Conservation (phyloP, 2,888 invertebrate genomes). For the Venusia cambrica region DNA sequence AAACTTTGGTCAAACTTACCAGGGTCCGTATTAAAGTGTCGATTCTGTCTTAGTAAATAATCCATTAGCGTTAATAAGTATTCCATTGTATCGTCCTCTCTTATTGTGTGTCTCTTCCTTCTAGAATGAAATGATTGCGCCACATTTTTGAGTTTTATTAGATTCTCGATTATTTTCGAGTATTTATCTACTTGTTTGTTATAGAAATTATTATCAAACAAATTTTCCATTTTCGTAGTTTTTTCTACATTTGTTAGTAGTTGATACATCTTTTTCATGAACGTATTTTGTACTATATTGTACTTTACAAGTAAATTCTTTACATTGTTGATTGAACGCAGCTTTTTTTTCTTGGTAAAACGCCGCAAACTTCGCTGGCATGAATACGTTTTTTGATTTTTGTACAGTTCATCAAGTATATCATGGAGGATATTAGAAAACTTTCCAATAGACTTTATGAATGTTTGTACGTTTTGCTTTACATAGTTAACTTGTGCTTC, state of each 20-base stretch:
- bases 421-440: slow-evolving; percentile 54
- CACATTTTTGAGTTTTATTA: slow-evolving; percentile 52
- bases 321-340: slow-evolving; percentile 36
- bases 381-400: slow-evolving; percentile 24
- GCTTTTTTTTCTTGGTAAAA: slow-evolving; percentile 17
- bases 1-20: no score
- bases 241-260: slow-evolving; percentile 40
- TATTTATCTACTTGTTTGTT: slow-evolving; percentile 39
- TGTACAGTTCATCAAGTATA: slow-evolving; percentile 44
- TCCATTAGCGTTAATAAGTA: slow-evolving; percentile 64
- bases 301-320: slow-evolving; percentile 47
- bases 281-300: slow-evolving; percentile 54
- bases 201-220: slow-evolving; percentile 17
- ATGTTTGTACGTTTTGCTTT: slow-evolving; percentile 49
- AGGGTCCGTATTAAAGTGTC: slow-evolving; percentile 42
- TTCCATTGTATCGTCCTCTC: slow-evolving; percentile 51
- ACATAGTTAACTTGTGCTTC: slow-evolving; percentile 48
- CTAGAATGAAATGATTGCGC: slow-evolving; percentile 44
- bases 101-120: slow-evolving; percentile 42
- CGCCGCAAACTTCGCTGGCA: slow-evolving; percentile 10
- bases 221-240: slow-evolving; percentile 19
- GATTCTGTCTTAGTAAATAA: slow-evolving; percentile 54
- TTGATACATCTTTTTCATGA: slow-evolving; percentile 53
- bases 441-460: slow-evolving; percentile 51
- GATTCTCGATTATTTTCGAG: slow-evolving; percentile 53